Evolutionary conservation across 2,797 vertebrate species (phyloP), one percentile per base, ranked within the genome.

Genomic region (Mus minutoides): DNA sequence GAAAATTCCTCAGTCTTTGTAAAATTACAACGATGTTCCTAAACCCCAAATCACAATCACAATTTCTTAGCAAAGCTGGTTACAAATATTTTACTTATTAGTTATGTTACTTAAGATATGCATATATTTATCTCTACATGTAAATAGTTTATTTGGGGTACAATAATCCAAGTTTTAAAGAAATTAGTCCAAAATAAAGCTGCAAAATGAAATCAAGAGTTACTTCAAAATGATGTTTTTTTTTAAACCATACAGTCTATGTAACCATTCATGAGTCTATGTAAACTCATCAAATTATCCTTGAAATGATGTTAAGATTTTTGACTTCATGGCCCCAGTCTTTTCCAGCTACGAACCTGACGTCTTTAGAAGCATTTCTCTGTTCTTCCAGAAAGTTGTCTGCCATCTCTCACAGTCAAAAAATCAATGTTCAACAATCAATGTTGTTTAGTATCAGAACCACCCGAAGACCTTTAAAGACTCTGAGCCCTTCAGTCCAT

Each of bases 101-200:
- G 54, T 78, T 80, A 79, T 24, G 49, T 94, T 80, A 62, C 60
- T 43, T 8, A 76, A 52, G 92, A 56, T 34, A 90, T 52, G 37
- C n/a, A 84, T 54, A 46, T 80, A 93, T 93, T 88, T 94, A 84
- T 49, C 5, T 82, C 88, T 88, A 94, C 1, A 90, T 69, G 94
- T 96, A 84, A 80, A 88, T 73, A 67, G 52, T 71, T 93, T 77
- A 88, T 90, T 96, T 96, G 94, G 91, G 21, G 12, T 83, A 79
- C 67, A 80, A 78, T 40, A 91, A n/a, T 52, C 34, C 67, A 94
- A 43, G 22, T 78, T 95, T 96, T 88, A 49, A 93, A 95, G 40
- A 96, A 90, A 90, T 54, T 90, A 79, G 58, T 43, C 22, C 40
- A 26, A 29, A 80, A n/a, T 67, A 79, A 92, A 78, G 52, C 40